Conservation (phyloP, 2,113 vertebrate species). For the Stegastes partitus region DNA sequence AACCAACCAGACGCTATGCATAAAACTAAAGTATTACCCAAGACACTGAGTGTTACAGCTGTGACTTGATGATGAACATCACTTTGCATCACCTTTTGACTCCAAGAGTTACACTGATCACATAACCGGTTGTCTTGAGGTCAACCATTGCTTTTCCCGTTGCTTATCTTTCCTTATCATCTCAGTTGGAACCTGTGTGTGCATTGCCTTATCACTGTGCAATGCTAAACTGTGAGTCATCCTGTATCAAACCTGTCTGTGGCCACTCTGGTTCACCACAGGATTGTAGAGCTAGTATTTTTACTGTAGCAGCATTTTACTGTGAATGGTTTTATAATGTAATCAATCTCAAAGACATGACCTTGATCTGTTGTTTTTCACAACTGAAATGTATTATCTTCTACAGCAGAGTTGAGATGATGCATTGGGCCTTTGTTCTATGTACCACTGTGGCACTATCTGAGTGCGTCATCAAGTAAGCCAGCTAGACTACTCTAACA, state of each 20-base stretch:
- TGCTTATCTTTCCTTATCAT: constrained; percentile 45
- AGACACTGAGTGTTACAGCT: no score
- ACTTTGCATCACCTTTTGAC: no score
- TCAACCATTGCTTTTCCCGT: constrained; percentile 3
- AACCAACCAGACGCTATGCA: no score
- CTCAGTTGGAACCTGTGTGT: not conserved
- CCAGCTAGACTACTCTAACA: not conserved
- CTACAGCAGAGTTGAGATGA: constrained; percentile 38
- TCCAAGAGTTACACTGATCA: constrained; percentile 7
- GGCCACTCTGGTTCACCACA: not conserved
- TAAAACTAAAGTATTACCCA: no score
- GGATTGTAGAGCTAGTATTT: not conserved
- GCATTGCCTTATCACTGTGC: constrained; percentile 28
- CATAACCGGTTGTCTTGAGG: constrained; percentile 63
- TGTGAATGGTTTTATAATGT: no score
- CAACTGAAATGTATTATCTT: no score
- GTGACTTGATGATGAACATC: no score
- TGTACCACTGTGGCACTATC: constrained; percentile 70
- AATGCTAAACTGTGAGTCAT: not conserved
- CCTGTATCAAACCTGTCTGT: constrained; percentile 24
- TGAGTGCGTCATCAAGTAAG: constrained; percentile 69
- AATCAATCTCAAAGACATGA: not conserved
- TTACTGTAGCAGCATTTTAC: not conserved
- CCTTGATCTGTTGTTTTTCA: not conserved
- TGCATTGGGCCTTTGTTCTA: constrained; percentile 68